These are phyloP conservation scores for Sipha maydis DNA, from an alignment of 2,888 invertebrate species.

Conservation along the genomic window DNA sequence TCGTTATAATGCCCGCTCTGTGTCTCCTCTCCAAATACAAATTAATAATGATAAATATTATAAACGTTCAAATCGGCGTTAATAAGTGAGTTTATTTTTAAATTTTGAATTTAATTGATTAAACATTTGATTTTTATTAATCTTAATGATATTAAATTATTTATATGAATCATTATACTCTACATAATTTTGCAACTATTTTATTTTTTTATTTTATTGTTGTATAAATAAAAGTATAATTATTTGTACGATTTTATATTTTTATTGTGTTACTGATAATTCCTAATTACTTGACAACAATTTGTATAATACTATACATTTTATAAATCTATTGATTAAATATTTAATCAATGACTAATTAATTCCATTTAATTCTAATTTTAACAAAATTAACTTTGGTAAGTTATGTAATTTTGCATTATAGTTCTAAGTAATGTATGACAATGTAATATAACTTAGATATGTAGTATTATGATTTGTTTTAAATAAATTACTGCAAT, in stretches of 20 bases:
- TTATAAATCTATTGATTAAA: too few species aligned
- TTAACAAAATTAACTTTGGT: not conserved
- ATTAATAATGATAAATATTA: constrained; percentile 55
- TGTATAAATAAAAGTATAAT: constrained; percentile 33
- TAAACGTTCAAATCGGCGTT: constrained; percentile 54
- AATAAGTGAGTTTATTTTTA: not conserved
- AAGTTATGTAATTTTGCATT: not conserved
- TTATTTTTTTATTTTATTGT: constrained; percentile 42
- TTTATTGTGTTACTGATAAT: constrained; percentile 3
- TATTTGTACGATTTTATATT: constrained; percentile 26
- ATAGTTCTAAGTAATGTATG: not conserved
- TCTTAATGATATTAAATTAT: not conserved
- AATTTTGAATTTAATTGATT: not conserved
- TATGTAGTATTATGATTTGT: not conserved
- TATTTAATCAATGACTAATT: not conserved
- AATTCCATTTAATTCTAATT: not conserved
- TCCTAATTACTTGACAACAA: constrained; percentile 12
- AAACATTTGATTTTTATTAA: not conserved
- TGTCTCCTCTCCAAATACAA: constrained; percentile 56
- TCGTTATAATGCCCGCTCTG: constrained; percentile 44
- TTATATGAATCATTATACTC: not conserved
- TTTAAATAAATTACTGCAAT: not conserved
- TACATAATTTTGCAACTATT: constrained; percentile 21
- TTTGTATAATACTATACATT: not conserved
- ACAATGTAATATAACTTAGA: not conserved